Evolutionary conservation across 2,113 vertebrate species (phyloP).

Genomic region (Poeciliopsis prolifica): DNA sequence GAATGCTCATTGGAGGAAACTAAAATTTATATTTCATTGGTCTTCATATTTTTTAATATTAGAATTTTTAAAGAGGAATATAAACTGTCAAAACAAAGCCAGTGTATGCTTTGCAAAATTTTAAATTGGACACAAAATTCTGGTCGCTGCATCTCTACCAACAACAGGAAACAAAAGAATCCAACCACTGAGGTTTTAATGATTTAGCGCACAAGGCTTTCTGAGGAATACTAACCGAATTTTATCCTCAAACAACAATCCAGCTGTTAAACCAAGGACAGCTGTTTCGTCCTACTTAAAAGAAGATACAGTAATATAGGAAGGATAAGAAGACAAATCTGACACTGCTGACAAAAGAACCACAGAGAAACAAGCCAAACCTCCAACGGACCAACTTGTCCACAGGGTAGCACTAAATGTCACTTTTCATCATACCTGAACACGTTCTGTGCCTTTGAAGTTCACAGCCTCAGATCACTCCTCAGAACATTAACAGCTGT

Average conservation of each 20-base stretch:
- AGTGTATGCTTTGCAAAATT: background rate
- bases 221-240: background rate
- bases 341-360: slow-evolving; percentile 14
- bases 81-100: background rate
- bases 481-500: slow-evolving; percentile 59
- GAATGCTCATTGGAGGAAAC: too few relatives aligned
- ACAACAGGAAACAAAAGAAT: background rate
- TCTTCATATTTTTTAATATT: background rate
- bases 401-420: slow-evolving; percentile 52
- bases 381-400: slow-evolving; percentile 37
- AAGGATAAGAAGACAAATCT: slow-evolving; percentile 17
- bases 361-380: slow-evolving; percentile 27
- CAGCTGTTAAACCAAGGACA: slow-evolving; percentile 34
- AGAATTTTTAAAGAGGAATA: background rate
- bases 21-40: background rate
- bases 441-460: slow-evolving; percentile 65
- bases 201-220: slow-evolving; percentile 8
- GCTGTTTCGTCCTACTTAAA: slow-evolving; percentile 1
- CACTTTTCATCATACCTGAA: slow-evolving; percentile 69
- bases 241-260: slow-evolving; percentile 30
- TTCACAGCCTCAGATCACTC: slow-evolving; percentile 63
- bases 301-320: background rate
- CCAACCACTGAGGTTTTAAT: slow-evolving; percentile 38
- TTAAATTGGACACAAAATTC: slow-evolving; percentile 14
- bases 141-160: background rate